Evolutionary conservation across 2,888 invertebrate species (phyloP).

Genomic region (Zaprionus obscuricornis): DNA sequence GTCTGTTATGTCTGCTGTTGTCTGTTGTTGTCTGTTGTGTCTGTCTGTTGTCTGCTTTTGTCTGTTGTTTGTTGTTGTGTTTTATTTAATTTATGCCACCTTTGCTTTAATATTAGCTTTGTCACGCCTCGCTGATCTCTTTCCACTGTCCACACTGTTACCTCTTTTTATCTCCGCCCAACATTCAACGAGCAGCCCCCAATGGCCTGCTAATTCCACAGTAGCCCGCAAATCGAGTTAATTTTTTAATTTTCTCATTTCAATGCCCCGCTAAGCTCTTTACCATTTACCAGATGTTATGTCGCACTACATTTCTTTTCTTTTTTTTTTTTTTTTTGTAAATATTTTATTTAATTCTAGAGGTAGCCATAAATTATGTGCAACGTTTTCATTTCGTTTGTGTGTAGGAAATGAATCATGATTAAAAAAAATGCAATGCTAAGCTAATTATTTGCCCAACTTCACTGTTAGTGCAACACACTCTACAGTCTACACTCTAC

Average conservation of each 20-base stretch:
- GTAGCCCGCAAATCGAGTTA: conserved; percentile 49
- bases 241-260: conserved; percentile 60
- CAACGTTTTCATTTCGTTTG: conserved; percentile 73
- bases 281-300: neutral
- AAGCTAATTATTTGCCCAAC: conserved; percentile 46
- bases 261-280: neutral
- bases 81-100: conserved; percentile 74
- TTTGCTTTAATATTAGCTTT: conserved; percentile 75
- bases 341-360: neutral
- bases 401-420: conserved; percentile 63
- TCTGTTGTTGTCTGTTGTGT: no score
- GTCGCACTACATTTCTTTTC: neutral
- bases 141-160: neutral
- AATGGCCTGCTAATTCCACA: conserved; percentile 66
- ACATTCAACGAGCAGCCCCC: conserved; percentile 11
- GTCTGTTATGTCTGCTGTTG: no score
- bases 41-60: no score
- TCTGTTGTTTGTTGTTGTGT: conserved; percentile 4
- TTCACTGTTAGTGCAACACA: conserved; percentile 22
- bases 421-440: conserved; percentile 47
- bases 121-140: conserved; percentile 60
- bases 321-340: conserved; percentile 4
- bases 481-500: conserved; percentile 1
- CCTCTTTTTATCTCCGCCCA: neutral
- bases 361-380: conserved; percentile 70